Evolutionary conservation across 2,113 vertebrate genomes (phyloP), one percentile per base, ranked within the genome.

Genomic region (Toxotes jaculatrix): DNA sequence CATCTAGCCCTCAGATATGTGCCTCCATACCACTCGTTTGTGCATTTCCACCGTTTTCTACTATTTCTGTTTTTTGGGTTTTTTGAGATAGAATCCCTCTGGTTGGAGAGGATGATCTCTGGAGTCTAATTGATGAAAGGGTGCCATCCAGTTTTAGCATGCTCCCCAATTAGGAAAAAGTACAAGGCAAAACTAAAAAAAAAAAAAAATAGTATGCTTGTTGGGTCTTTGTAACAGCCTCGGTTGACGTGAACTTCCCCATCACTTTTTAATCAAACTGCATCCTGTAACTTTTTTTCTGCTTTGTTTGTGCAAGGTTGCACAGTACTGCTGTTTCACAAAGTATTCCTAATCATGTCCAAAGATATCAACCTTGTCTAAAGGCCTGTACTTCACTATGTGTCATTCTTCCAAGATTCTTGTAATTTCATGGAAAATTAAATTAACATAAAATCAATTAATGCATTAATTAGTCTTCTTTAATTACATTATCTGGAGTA

Each of bases 361-460:
- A 70, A 85, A 82, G 57, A 76, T 51, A 62, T 53, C 75, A 74
- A 90, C 93, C 90, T 94, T 81, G 73, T 90, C 77, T 49, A 89
- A 79, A 75, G 68, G 79, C 82, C 81, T 49, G 47, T 56, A 17
- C 59, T 63, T 86, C 59, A 80, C 73, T 80, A 72, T 3, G 77
- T 32, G 27, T 59, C 70, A 63, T 77, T 90, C 91, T 91, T 90
- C 63, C 77, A 87, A 90, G 94, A 93, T 91, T 89, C 84, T 80
- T 80, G 57, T 88, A 84, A 90, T 93, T 91, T 91, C 88, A 93
- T 77, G 88, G 89, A 86, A 94, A 93, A 95, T 93, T 90, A 74
- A 94, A 95, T 95, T 95, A 94, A 92, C 94, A 93, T 95, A 94
- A 95, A 95, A 94, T 94, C 94, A 95, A 95, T 96, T 95, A 95